Evolutionary conservation across 2,888 invertebrate species (phyloP).

Genomic region (Kuschelorhynchus macadamiae): DNA sequence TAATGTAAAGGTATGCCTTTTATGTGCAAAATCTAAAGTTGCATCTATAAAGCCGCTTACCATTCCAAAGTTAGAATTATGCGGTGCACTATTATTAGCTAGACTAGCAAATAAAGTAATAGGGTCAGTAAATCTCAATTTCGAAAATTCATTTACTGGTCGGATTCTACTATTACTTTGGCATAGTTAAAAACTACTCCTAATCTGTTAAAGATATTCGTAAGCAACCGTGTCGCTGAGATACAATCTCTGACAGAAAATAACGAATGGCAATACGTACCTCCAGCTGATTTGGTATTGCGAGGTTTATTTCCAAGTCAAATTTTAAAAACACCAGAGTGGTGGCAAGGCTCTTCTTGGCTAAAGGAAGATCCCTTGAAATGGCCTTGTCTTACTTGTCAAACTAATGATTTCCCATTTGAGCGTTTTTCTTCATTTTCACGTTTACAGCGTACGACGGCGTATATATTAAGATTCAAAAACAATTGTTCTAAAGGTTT

Average conservation of each 20-base stretch:
- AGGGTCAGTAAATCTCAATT: constrained; percentile 26
- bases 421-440: constrained; percentile 13
- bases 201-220: constrained; percentile 49
- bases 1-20: not conserved
- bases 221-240: constrained; percentile 48
- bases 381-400: not conserved
- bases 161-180: not conserved
- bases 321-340: too few species aligned
- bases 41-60: constrained; percentile 51
- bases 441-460: not conserved
- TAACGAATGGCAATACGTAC: too few species aligned
- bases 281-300: too few species aligned
- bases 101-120: constrained; percentile 31
- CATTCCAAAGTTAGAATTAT: constrained; percentile 50
- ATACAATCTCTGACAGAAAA: constrained; percentile 49
- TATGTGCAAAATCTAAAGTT: constrained; percentile 27
- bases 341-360: not conserved
- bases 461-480: constrained; percentile 11
- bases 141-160: constrained; percentile 47
- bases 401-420: constrained; percentile 2
- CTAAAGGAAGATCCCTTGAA: not conserved
- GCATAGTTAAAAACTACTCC: not conserved
- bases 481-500: not conserved
- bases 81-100: constrained; percentile 46
- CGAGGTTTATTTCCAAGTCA: too few species aligned